Evolutionary conservation across 2,113 vertebrate genomes (phyloP), one percentile per base, ranked within the genome.

Genomic region (Nibea coibor): DNA sequence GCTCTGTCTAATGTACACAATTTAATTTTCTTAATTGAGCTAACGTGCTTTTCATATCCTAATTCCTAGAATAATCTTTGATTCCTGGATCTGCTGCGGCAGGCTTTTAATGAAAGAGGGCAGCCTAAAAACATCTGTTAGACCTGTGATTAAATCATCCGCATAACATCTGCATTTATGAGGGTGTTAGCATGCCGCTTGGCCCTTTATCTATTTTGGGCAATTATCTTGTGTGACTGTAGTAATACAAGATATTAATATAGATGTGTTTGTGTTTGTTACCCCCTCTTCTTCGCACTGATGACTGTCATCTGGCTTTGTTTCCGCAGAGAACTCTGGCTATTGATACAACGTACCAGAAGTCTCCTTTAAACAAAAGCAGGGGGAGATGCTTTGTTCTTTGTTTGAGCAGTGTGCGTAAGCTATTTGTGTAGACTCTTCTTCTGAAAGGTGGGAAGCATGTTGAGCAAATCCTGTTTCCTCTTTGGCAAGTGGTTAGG

Each of bases 1-100:
- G 93, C 94, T 94, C 93, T 90, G 94, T 96, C 95, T 97, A 97
- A 97, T 96, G 96, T 96, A 96, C 91, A 95, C 96, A 96, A 97
- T 99, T 97, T 96, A 96, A 98, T 99, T 98, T 97, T 94, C 96
- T 96, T 98, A 97, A 99, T 97, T 97, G 96, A 96, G 95, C 95
- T 96, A 96, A 97, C 95, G 89, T 95, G 95, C 95, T 97, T 98
- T 97, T 98, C 96, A 96, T 96, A 96, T 96, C 96, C 95, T 96
- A 97, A 97, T 98, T 98, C 96, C 95, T 94, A 80, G 93, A 96
- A 96, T 96, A 96, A 96, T 97, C 96, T 97, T 95, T 92, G 93
- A 95, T 94, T 97, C 94, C 93, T 93, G 94, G 94, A 92, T 96
- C 94, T 94, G 89, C 92, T 93, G 94, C 93, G 93, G 93, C 93